phyloP scores from a whole-genome alignment of 2,797 vertebrate genomes.

The Crenichthys baileyi region DNA sequence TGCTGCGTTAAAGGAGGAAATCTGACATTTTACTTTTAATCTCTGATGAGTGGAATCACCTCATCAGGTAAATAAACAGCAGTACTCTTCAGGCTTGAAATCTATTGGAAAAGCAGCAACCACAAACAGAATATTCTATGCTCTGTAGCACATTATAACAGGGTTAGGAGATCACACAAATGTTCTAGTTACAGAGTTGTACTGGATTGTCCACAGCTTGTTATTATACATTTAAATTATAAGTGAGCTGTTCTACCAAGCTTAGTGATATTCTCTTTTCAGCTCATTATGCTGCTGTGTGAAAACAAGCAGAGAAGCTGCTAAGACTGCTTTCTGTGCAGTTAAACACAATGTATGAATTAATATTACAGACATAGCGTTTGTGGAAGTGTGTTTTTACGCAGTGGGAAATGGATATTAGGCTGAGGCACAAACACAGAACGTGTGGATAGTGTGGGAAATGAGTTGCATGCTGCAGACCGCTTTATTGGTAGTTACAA shows the following conservation, averaged over 20 bases:
- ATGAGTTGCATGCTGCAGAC: slow-evolving; percentile 36
- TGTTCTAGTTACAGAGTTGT: slow-evolving; percentile 15
- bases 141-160: not conserved
- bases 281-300: slow-evolving; percentile 13
- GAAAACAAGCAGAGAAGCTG: slow-evolving; percentile 15
- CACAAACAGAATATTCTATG: slow-evolving; percentile 8
- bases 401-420: slow-evolving; percentile 31
- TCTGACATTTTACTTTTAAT: slow-evolving; percentile 7
- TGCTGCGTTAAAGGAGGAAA: not conserved
- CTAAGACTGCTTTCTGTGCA: slow-evolving; percentile 12
- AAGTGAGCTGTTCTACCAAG: slow-evolving; percentile 5
- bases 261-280: slow-evolving; percentile 14
- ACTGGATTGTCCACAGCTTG: slow-evolving; percentile 19
- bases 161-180: slow-evolving; percentile 12
- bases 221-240: slow-evolving; percentile 24
- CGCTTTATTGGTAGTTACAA: slow-evolving; percentile 38
- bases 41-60: not conserved
- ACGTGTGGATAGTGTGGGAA: slow-evolving; percentile 12
- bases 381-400: slow-evolving; percentile 38
- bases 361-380: slow-evolving; percentile 22
- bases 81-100: slow-evolving; percentile 2
- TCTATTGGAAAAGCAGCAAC: not conserved
- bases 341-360: slow-evolving; percentile 38
- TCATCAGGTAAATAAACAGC: not conserved
- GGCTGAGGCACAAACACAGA: slow-evolving; percentile 16